phyloP scores from a whole-genome alignment of 2,888 invertebrate species.

The Dasypogon diadema region DNA sequence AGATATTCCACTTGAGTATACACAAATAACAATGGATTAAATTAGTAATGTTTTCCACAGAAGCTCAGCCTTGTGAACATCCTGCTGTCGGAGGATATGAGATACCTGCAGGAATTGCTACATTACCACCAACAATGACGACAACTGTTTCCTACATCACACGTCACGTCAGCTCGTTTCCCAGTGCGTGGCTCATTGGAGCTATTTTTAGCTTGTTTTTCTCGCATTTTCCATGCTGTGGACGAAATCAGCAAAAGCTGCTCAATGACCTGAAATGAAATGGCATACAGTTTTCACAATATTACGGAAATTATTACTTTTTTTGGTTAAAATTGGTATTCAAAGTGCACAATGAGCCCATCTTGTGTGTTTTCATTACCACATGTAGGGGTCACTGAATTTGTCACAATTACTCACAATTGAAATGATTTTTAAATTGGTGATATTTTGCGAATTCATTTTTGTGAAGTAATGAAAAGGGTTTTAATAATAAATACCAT shows the following conservation, averaged over 20 bases:
- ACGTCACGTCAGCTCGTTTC: background rate
- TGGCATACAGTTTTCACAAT: background rate
- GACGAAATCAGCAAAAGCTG: constrained; percentile 16
- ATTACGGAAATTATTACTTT: background rate
- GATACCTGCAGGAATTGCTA: background rate
- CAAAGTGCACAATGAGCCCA: background rate
- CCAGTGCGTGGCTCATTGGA: background rate
- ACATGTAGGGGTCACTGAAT: no score
- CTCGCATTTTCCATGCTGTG: background rate
- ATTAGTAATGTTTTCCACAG: no score
- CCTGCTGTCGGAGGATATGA: background rate
- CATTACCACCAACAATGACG: background rate
- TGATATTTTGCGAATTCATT: no score
- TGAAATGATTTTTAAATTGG: no score
- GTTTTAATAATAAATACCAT: no score
- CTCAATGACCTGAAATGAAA: constrained; percentile 24
- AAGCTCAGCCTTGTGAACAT: no score
- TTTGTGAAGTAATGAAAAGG: no score
- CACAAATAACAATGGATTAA: no score
- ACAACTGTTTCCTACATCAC: background rate
- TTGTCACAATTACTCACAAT: no score
- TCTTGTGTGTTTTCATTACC: no score
- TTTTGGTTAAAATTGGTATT: background rate
- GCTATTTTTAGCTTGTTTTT: background rate
- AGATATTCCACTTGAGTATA: no score